Evolutionary conservation across 2,113 vertebrate species (phyloP).

Genomic region (Sus scrofa): T2T-Sscrofa CM000812.6:113887001-113887500

Average conservation of each 20-base stretch:
- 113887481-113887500: neutral
- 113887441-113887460: neutral
- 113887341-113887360: neutral
- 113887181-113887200: constrained; percentile 21
- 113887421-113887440: neutral
- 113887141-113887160: constrained; percentile 21
- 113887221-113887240: neutral
- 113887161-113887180: constrained; percentile 25
- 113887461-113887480: neutral
- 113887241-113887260: constrained; percentile 35
- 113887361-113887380: neutral
- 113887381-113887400: neutral
- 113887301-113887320: neutral
- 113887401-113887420: neutral
- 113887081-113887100: constrained; percentile 26
- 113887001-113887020: constrained; percentile 44
- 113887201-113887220: neutral
- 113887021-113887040: constrained; percentile 25
- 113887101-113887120: constrained; percentile 59
- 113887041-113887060: constrained; percentile 35
- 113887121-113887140: constrained; percentile 58
- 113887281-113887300: neutral
- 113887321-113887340: neutral
- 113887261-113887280: constrained; percentile 22
- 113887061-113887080: constrained; percentile 51